Evolutionary conservation across 2,113 vertebrate genomes (phyloP).

Genomic region (Cyanoderma ruficeps): DNA sequence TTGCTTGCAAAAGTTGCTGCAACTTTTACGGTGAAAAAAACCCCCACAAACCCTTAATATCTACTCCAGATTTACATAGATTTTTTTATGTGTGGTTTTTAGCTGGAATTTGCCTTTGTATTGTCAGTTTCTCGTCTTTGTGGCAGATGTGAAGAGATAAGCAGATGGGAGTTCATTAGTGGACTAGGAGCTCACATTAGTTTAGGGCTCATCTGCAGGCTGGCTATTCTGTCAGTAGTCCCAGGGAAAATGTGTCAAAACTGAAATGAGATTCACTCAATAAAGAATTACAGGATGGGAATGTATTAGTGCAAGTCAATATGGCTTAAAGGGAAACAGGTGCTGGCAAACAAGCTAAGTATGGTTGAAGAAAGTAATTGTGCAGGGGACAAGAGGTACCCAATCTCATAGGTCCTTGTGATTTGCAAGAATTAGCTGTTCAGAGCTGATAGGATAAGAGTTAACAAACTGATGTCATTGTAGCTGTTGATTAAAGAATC

Average conservation of each 20-base stretch:
- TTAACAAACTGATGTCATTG: neutral
- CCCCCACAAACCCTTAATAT: rapidly evolving
- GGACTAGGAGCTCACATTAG: neutral
- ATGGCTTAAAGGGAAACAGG: neutral
- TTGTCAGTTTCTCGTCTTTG: neutral
- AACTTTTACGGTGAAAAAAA: neutral
- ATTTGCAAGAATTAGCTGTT: neutral
- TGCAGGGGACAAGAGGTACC: neutral
- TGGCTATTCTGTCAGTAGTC: neutral
- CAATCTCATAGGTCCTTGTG: neutral
- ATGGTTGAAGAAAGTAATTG: neutral
- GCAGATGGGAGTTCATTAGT: neutral
- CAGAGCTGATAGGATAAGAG: neutral
- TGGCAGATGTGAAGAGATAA: neutral
- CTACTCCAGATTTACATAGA: neutral
- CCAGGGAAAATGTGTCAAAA: neutral
- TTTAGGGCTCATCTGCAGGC: neutral
- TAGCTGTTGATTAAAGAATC: neutral
- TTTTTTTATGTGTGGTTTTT: neutral
- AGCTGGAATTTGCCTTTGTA: neutral
- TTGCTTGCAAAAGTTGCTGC: neutral
- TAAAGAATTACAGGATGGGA: neutral
- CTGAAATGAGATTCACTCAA: neutral
- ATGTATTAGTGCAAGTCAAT: neutral
- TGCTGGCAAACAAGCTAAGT: neutral